phyloP scores from a whole-genome alignment of 2,113 vertebrate genomes.

The Bubo scandiacus region DNA sequence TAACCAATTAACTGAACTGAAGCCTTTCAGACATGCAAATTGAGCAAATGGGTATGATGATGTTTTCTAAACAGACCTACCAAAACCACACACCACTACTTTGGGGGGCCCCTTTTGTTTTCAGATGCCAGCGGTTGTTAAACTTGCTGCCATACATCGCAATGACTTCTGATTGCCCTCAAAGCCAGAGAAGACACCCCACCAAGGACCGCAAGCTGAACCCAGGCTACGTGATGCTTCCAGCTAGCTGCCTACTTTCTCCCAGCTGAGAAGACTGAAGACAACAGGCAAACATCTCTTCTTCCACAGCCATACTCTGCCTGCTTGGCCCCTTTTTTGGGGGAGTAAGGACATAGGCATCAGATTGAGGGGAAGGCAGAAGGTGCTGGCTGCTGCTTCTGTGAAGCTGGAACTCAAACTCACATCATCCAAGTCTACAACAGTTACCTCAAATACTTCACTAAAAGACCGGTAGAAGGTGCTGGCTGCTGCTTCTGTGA shows the following conservation, averaged over 20 bases:
- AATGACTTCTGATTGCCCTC: background rate
- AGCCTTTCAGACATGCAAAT: constrained; percentile 46
- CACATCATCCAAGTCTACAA: background rate
- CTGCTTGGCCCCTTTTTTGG: background rate
- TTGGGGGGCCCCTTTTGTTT: background rate
- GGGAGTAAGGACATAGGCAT: background rate
- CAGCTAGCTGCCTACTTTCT: background rate
- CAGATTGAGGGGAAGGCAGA: background rate
- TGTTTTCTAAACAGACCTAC: background rate
- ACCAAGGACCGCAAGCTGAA: background rate
- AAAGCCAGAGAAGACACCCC: background rate
- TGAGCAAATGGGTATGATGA: background rate
- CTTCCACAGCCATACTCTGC: background rate
- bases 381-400: background rate
- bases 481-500: background rate
- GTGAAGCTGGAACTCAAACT: background rate
- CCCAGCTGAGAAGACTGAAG: background rate
- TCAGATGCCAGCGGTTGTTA: background rate
- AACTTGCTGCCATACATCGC: background rate
- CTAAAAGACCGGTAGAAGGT: background rate
- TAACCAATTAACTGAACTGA: constrained; percentile 23
- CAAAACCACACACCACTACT: background rate
- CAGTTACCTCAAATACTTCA: no score
- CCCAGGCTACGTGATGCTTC: rapidly evolving
- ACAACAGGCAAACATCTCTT: background rate